Evolutionary conservation across 37 sponge, comb jelly and placozoan species (phyloP).

Genomic region (Halisarca cf. caerulea): DNA sequence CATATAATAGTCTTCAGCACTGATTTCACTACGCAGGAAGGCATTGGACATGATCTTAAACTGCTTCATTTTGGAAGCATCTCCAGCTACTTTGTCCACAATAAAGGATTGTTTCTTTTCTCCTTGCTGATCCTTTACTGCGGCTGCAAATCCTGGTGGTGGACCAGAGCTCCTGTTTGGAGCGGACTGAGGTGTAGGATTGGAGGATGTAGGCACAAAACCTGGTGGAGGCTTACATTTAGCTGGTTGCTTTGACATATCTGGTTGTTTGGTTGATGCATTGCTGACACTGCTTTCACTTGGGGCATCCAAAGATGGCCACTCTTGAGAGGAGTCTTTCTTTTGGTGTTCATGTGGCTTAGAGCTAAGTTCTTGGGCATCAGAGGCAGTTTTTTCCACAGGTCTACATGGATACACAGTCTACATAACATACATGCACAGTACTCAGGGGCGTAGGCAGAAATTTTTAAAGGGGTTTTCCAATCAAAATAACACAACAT

Average conservation of each 20-base stretch:
- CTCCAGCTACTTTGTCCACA: background rate
- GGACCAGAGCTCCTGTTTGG: background rate
- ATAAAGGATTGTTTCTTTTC: background rate
- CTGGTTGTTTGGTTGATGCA: background rate
- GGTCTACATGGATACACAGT: no score
- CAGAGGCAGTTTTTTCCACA: no score
- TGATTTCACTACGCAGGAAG: background rate
- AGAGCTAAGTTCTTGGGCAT: no score
- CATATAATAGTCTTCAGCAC: constrained; percentile 22
- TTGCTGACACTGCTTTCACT: background rate
- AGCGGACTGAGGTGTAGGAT: no score
- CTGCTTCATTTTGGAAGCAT: background rate
- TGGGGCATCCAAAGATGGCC: background rate
- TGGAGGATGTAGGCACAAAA: background rate
- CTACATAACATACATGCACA: no score
- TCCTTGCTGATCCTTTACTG: background rate
- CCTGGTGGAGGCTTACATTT: background rate
- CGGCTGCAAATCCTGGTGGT: background rate
- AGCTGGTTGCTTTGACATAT: background rate
- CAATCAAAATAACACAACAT: no score
- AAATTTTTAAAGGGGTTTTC: no score
- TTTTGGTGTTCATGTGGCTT: no score
- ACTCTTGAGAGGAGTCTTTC: no score
- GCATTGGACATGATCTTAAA: background rate
- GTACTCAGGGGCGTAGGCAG: no score